Evolutionary conservation across 2,888 invertebrate genomes (phyloP).

Genomic region (Tetragonula carbonaria): DNA sequence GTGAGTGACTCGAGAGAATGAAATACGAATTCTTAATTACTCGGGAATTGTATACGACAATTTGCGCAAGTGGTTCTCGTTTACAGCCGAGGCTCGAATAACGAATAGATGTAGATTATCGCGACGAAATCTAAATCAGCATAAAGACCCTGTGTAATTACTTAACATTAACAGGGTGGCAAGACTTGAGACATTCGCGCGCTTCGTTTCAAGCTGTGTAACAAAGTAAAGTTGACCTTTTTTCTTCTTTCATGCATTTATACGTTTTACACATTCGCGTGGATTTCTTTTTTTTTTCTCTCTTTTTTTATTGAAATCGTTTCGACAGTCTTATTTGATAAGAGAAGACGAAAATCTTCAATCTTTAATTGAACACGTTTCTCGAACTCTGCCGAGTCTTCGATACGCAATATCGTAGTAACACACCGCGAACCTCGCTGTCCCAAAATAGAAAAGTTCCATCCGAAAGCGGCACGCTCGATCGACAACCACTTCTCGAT

Average conservation of each 20-base stretch:
- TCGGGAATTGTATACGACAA: conserved; percentile 39
- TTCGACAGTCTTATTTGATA: too few species aligned
- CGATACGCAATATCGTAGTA: background rate
- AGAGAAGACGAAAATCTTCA: background rate
- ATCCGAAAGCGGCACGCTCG: background rate
- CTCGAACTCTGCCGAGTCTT: background rate
- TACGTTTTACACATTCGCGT: too few species aligned
- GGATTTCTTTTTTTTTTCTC: too few species aligned
- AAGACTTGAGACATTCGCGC: background rate
- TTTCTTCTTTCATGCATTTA: too few species aligned
- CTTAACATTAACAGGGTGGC: background rate
- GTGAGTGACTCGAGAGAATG: conserved; percentile 46
- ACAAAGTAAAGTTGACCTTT: background rate
- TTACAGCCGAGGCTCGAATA: conserved; percentile 15
- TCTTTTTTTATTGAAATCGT: too few species aligned
- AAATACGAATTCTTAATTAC: conserved; percentile 50
- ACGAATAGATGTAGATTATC: background rate
- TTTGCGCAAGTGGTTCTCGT: conserved; percentile 29
- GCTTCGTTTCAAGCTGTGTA: background rate
- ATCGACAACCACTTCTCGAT: conserved; percentile 31
- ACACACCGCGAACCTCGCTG: background rate
- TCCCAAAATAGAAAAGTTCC: conserved; percentile 1
- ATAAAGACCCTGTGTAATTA: background rate
- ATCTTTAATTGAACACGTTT: background rate
- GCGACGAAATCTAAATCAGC: background rate